These are phyloP conservation scores for Tokudaia tokunoshimensis DNA, from an alignment of 2,797 vertebrate species.

Conservation along the genomic window DNA sequence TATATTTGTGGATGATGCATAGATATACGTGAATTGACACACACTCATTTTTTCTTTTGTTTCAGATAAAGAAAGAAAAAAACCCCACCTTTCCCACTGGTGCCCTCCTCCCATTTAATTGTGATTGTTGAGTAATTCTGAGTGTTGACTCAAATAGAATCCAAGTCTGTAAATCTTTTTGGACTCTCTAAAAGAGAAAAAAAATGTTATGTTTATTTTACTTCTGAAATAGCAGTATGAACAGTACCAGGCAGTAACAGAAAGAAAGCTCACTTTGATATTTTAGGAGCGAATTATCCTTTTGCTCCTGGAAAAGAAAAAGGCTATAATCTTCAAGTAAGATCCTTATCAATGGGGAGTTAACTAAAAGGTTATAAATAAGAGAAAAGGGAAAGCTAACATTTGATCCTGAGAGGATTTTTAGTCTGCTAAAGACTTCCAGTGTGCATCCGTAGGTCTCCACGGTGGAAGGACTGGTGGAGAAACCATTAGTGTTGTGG, in stretches of 20 bases:
- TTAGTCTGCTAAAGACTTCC: neutral
- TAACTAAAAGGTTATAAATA: conserved; percentile 82
- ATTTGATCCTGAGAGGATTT: conserved; percentile 66
- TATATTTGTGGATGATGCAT: conserved; percentile 54
- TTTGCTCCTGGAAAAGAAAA: conserved; percentile 45
- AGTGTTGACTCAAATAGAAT: conserved; percentile 81
- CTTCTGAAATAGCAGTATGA: conserved; percentile 84
- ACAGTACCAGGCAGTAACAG: conserved; percentile 67
- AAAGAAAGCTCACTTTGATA: conserved; percentile 60
- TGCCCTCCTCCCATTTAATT: conserved; percentile 50
- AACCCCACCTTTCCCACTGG: conserved; percentile 53
- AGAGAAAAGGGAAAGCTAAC: conserved; percentile 71
- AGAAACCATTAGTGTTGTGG: neutral
- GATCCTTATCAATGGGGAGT: conserved; percentile 76
- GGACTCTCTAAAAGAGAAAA: conserved; percentile 75
- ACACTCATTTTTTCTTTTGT: conserved; percentile 57
- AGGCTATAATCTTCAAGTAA: conserved; percentile 78
- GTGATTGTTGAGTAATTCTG: conserved; percentile 76
- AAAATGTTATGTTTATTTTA: conserved; percentile 83
- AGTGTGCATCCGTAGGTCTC: neutral
- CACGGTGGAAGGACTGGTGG: no score
- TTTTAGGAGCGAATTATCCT: conserved; percentile 31
- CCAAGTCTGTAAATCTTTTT: conserved; percentile 82
- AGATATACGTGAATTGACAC: conserved; percentile 42
- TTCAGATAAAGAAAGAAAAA: conserved; percentile 69